Base-by-base conservation (phyloP, 2,797 vertebrate species). In the Bradypodion pumilum region DNA sequence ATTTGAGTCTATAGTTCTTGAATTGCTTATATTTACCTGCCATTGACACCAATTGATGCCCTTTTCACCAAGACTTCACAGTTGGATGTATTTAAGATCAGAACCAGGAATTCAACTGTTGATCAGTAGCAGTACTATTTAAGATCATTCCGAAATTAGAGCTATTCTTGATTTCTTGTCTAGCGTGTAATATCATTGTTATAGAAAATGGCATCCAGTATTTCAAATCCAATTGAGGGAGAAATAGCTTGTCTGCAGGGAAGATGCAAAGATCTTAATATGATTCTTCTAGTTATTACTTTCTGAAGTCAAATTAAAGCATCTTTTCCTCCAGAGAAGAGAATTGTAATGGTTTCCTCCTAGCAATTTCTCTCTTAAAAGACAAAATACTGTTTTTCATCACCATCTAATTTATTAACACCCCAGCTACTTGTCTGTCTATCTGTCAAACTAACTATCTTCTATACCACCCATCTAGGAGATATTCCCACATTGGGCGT, bases 321-420 rank as follows among this genome's bases (percentile, higher is more conserved):
- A 21, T 56, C 27, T 68, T 75, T 70, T 42, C 21, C 1, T 16
- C 59, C 4, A 35, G 62, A 21, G 10, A 49, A 16, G 62, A 32
- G 5, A 12, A 35, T 8, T 12, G 4, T 37, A 35, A 44, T 60
- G 12, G 52, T 44, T 83, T 69, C 49, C 29, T 66, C 19, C n/a
- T 76, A 35, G 35, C 27, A 35, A 29, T 59, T 13, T 46, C 62
- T 52, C 68, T 60, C 29, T 83, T 15, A 42, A 49, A 23, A n/a
- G n/a, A n/a, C 25, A 63, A 32, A 72, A 63, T 7, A 32, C 16
- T 12, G 5, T 70, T 32, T 49, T 49, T 27, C 7, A 37, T 1
- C 2, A 1, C 56, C 1, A 16, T 2, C 66, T 73, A n/a, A 0
- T 5, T 82, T 74, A 46, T 78, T 80, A 5, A n/a, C 1, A 9